phyloP scores from a whole-genome alignment of 2,797 vertebrate genomes.

The Myotis pilosus region DNA sequence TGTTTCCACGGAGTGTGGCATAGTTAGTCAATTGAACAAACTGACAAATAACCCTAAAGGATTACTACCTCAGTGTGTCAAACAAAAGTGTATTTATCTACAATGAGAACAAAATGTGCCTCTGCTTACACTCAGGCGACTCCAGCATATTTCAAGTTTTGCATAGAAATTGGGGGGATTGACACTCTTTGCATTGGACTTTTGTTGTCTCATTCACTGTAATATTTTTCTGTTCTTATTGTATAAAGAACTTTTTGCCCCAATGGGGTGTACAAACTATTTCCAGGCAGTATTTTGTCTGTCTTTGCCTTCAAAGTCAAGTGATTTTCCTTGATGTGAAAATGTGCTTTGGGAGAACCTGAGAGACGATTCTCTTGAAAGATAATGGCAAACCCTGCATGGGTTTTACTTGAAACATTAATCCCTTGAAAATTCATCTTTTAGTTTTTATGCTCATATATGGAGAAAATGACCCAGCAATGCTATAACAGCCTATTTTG shows the following conservation, averaged over 20 bases:
- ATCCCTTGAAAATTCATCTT: conserved; percentile 43
- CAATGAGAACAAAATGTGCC: not conserved
- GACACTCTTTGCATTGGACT: not conserved
- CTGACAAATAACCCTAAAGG: not conserved
- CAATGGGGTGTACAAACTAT: not conserved
- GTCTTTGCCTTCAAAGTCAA: conserved; percentile 50
- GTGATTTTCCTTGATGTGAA: conserved; percentile 21
- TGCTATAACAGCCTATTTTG: not conserved
- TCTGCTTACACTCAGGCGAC: not conserved
- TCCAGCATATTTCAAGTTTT: not conserved
- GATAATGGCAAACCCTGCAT: not conserved
- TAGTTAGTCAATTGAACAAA: not conserved
- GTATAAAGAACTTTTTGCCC: not conserved
- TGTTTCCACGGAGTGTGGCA: not conserved
- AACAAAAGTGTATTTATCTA: not conserved
- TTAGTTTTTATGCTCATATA: conserved; percentile 11
- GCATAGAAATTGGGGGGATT: not conserved
- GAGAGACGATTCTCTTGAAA: conserved; percentile 44
- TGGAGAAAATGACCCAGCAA: conserved; percentile 16
- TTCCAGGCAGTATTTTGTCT: conserved; percentile 16
- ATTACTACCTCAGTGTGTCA: not conserved
- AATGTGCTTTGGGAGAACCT: conserved; percentile 32
- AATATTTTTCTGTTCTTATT: not conserved
- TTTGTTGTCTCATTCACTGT: not conserved
- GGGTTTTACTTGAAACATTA: conserved; percentile 57